Conservation (phyloP, 1,140 invertebrate species). For the Panagrolaimus sp. region DNA sequence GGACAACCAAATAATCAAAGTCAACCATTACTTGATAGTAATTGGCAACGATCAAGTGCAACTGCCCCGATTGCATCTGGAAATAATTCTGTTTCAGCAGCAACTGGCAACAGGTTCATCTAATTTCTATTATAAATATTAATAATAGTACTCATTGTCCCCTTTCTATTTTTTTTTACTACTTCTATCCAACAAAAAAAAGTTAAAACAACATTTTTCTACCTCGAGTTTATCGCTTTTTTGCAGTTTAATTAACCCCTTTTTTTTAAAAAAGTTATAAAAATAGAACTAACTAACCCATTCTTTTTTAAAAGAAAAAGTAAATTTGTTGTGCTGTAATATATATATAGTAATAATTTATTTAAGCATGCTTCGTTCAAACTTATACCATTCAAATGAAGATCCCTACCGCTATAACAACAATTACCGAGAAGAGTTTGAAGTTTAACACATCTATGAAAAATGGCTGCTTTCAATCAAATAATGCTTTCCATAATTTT, state of each 20-base stretch:
- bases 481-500: constrained; percentile 1
- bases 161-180: constrained; percentile 5
- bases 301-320: too few relatives aligned
- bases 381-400: background rate
- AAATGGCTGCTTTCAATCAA: background rate
- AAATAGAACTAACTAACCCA: too few relatives aligned
- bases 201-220: too few relatives aligned
- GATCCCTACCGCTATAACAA: background rate
- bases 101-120: constrained; percentile 13
- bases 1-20: constrained; percentile 2
- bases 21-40: background rate
- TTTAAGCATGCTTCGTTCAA: constrained; percentile 17
- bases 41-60: background rate
- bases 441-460: constrained; percentile 3
- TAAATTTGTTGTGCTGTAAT: too few relatives aligned
- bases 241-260: too few relatives aligned
- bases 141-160: background rate
- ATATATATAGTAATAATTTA: background rate
- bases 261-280: too few relatives aligned
- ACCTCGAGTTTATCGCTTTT: too few relatives aligned
- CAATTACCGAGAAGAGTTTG: constrained; percentile 14
- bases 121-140: constrained; percentile 5
- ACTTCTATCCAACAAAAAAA: too few relatives aligned
- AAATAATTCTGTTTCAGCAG: constrained; percentile 7
- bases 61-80: constrained; percentile 11